Conservation (phyloP, 1,140 invertebrate species). For the Lycorma delicatula region DNA sequence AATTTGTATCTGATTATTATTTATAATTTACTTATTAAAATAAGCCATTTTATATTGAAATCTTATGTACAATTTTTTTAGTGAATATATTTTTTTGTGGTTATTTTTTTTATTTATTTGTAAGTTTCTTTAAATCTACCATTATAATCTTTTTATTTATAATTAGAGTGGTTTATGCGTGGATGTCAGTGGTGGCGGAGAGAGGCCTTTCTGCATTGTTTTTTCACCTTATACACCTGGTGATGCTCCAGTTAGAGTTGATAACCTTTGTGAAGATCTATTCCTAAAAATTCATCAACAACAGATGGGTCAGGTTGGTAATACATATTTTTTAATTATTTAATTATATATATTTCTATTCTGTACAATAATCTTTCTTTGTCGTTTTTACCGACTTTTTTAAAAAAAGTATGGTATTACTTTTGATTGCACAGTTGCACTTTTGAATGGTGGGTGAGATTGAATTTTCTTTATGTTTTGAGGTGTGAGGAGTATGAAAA, state of each 20-base stretch:
- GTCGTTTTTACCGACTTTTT: too few relatives aligned
- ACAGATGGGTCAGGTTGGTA: conserved; percentile 47
- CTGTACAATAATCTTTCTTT: too few relatives aligned
- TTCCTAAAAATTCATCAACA: conserved; percentile 73
- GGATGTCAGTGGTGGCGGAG: conserved; percentile 59
- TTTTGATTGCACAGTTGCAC: too few relatives aligned
- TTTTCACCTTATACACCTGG: conserved; percentile 59
- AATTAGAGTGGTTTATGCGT: conserved; percentile 61
- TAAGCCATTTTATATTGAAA: too few relatives aligned
- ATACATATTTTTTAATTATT: background rate
- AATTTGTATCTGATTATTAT: too few relatives aligned
- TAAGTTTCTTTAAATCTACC: too few relatives aligned
- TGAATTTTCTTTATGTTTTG: too few relatives aligned
- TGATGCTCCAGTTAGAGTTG: conserved; percentile 67
- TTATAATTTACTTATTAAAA: too few relatives aligned
- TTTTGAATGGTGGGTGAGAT: too few relatives aligned
- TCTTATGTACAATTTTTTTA: conserved; percentile 5
- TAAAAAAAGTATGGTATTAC: too few relatives aligned
- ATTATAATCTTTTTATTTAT: conserved; percentile 5
- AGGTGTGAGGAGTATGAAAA: too few relatives aligned
- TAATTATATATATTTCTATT: too few relatives aligned
- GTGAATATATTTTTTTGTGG: background rate
- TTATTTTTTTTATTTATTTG: background rate
- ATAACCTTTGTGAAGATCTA: conserved; percentile 72
- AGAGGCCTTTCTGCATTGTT: conserved; percentile 58